Evolutionary conservation across 2,888 invertebrate species (phyloP).

Genomic region (Drosophila maculinotata): DNA sequence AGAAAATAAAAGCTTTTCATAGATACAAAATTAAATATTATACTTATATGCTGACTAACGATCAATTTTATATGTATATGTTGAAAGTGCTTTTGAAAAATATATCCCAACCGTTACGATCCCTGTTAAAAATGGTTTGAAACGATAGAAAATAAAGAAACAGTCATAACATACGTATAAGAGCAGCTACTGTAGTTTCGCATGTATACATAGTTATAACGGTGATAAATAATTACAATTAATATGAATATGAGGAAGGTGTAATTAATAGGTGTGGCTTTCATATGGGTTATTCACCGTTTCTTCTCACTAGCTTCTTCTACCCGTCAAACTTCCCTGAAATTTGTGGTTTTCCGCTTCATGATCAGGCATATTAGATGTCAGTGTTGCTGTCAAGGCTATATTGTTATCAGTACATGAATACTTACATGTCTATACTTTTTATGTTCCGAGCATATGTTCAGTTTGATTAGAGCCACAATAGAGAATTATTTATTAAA

Average conservation of each 20-base stretch:
- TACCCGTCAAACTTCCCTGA: too few relatives aligned
- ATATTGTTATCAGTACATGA: conserved; percentile 24
- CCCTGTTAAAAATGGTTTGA: too few relatives aligned
- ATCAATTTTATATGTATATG: too few relatives aligned
- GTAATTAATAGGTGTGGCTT: not conserved
- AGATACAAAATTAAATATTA: too few relatives aligned
- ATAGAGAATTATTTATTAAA: conserved; percentile 9
- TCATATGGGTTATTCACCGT: conserved; percentile 28
- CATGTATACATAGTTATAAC: not conserved
- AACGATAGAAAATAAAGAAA: too few relatives aligned
- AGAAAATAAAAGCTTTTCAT: too few relatives aligned
- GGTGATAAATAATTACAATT: too few relatives aligned
- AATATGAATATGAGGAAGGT: not conserved
- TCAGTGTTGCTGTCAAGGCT: conserved; percentile 7
- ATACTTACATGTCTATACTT: not conserved
- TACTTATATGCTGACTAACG: too few relatives aligned
- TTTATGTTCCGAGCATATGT: conserved; percentile 14
- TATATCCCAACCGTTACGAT: too few relatives aligned
- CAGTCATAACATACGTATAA: too few relatives aligned
- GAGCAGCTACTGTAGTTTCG: not conserved
- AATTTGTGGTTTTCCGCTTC: not conserved
- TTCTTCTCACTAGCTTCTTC: not conserved
- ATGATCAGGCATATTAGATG: conserved; percentile 18
- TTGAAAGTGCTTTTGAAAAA: too few relatives aligned
- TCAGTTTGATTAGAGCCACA: conserved; percentile 33